These are phyloP conservation scores for Macropus fuliginosus DNA, from an alignment of 2,797 vertebrate genomes.

Conservation along the genomic window DNA sequence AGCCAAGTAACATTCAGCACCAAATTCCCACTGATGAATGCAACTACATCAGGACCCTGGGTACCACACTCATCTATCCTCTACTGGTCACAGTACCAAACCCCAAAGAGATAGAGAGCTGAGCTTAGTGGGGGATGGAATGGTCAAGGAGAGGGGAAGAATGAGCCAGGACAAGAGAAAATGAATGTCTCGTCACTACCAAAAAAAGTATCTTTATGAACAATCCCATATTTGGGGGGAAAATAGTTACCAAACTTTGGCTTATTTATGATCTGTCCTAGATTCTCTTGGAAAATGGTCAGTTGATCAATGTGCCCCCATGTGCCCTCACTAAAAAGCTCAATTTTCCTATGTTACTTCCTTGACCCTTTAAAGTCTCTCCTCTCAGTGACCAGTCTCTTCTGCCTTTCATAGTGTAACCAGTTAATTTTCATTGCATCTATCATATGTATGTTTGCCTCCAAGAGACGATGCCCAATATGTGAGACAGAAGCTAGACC, in stretches of 20 bases:
- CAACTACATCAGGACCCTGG: conserved; percentile 43
- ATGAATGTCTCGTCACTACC: neutral
- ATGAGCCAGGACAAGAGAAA: neutral
- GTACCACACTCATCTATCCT: conserved; percentile 62
- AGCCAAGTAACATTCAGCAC: conserved; percentile 71
- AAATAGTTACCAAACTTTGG: neutral
- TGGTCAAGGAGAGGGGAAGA: neutral
- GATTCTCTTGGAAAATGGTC: neutral
- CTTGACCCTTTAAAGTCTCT: neutral
- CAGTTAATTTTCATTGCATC: neutral
- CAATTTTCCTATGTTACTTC: neutral
- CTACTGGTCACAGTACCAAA: conserved; percentile 53
- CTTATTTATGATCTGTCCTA: neutral
- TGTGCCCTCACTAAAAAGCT: neutral
- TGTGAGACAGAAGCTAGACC: neutral
- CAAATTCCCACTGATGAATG: conserved; percentile 57
- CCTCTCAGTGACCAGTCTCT: neutral
- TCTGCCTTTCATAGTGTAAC: neutral
- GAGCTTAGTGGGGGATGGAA: neutral
- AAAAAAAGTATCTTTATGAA: neutral
- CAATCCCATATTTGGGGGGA: conserved; percentile 28
- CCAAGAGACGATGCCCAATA: neutral
- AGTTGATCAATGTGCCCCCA: neutral
- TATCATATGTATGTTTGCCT: neutral
- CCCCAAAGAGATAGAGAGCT: conserved; percentile 28